Evolutionary conservation across 2,888 invertebrate species (phyloP).

Genomic region (Drosophila subsilvestris): DNA sequence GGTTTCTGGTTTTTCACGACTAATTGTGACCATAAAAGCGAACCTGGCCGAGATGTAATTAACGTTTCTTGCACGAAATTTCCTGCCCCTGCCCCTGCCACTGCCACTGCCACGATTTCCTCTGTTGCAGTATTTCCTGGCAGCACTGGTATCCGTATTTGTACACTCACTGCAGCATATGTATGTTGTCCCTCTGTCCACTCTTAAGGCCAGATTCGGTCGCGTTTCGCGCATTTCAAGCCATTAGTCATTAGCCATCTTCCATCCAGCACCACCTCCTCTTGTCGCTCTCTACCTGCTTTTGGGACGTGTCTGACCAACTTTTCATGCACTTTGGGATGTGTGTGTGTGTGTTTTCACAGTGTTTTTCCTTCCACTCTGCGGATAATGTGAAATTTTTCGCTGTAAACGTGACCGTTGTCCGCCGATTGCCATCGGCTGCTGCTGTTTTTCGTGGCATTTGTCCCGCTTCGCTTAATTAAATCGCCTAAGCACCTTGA

Average conservation of each 20-base stretch:
- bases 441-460: conserved; percentile 14
- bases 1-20: conserved; percentile 41
- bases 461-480: conserved; percentile 61
- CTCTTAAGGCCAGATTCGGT: conserved; percentile 24
- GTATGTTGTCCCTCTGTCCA: conserved; percentile 32
- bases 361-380: conserved; percentile 53
- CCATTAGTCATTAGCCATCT: conserved; percentile 64
- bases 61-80: conserved; percentile 62
- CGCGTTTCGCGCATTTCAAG: conserved; percentile 62
- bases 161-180: conserved; percentile 46
- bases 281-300: conserved; percentile 30
- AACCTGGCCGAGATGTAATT: conserved; percentile 36
- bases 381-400: conserved; percentile 39
- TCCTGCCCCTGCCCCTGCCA: conserved; percentile 52
- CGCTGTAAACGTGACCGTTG: conserved; percentile 65
- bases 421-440: not conserved
- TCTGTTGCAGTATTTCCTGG: conserved; percentile 67
- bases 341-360: conserved; percentile 41
- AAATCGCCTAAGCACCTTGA: conserved; percentile 75
- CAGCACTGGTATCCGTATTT: conserved; percentile 33
- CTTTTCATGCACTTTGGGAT: conserved; percentile 55
- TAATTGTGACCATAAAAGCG: conserved; percentile 46
- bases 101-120: conserved; percentile 39
- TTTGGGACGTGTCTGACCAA: conserved; percentile 47
- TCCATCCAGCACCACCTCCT: conserved; percentile 10